Conservation (phyloP, 2,888 invertebrate genomes). For the Dryomyza anilis region DNA sequence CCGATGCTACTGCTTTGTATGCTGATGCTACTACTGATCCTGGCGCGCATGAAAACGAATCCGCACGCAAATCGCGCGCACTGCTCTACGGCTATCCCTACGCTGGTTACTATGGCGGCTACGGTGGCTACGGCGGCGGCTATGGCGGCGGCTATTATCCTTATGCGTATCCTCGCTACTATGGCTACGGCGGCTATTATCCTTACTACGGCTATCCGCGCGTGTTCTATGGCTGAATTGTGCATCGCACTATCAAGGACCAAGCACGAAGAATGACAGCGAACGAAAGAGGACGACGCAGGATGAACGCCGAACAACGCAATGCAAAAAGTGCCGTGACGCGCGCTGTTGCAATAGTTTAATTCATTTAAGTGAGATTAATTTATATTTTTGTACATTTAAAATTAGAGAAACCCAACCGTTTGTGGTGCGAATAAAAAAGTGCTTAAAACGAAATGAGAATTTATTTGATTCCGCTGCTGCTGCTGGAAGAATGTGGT, state of each 20-base stretch:
- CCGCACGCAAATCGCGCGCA: slow-evolving; percentile 30
- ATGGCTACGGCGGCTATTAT: slow-evolving; percentile 32
- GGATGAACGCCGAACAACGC: no score
- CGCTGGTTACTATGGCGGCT: slow-evolving; percentile 33
- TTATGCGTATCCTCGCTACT: slow-evolving; percentile 33
- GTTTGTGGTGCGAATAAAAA: not conserved
- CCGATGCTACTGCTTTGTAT: no score
- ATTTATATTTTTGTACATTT: not conserved
- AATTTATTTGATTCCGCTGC: no score
- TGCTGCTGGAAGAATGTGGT: no score
- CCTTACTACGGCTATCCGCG: slow-evolving; percentile 34
- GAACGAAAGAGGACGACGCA: no score
- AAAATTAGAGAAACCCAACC: no score
- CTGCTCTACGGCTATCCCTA: slow-evolving; percentile 33
- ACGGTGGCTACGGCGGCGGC: slow-evolving; percentile 35
- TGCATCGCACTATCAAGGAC: slow-evolving; percentile 20
- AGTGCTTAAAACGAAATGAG: no score
- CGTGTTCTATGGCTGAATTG: slow-evolving; percentile 25
- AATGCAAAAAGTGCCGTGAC: not conserved
- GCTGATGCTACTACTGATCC: no score
- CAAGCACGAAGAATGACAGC: no score
- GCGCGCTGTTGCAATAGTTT: not conserved
- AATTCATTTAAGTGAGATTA: slow-evolving; percentile 28
- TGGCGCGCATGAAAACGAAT: slow-evolving; percentile 21
- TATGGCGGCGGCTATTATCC: slow-evolving; percentile 32